These are phyloP conservation scores for Bruchidius siliquastri DNA, from an alignment of 2,888 invertebrate species.

Conservation along the genomic window DNA sequence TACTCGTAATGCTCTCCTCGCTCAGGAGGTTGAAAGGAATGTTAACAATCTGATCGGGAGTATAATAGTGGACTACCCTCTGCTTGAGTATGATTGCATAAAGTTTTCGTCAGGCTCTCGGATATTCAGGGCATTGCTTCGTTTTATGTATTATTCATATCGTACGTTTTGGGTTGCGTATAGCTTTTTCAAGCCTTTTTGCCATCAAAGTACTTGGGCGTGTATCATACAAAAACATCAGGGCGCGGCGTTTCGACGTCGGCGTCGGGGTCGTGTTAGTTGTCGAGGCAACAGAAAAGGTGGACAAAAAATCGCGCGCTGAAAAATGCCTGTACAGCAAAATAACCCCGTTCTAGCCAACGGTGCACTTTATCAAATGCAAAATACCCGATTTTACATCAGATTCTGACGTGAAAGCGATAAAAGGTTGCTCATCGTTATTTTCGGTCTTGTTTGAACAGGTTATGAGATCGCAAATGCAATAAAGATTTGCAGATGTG, in stretches of 20 bases:
- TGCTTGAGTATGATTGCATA: too few relatives aligned
- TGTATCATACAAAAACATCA: background rate
- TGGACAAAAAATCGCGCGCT: background rate
- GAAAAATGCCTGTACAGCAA: background rate
- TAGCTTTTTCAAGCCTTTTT: background rate
- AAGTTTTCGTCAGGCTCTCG: background rate
- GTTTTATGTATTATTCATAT: background rate
- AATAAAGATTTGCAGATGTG: too few relatives aligned
- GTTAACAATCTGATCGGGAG: too few relatives aligned
- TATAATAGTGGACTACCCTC: too few relatives aligned
- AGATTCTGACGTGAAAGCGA: background rate
- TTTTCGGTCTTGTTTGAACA: background rate
- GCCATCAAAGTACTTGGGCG: background rate
- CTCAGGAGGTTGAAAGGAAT: too few relatives aligned
- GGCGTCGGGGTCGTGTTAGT: background rate
- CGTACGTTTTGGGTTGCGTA: background rate
- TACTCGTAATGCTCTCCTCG: too few relatives aligned
- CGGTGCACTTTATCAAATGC: background rate
- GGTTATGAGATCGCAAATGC: background rate
- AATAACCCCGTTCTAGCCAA: background rate
- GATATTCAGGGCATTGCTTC: background rate
- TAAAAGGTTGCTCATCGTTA: background rate
- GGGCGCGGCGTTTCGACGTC: background rate
- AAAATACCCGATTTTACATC: background rate
- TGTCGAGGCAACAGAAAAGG: background rate